These are phyloP conservation scores for Lordiphosa clarofinis DNA, from an alignment of 1,140 invertebrate genomes.

Conservation along the genomic window DNA sequence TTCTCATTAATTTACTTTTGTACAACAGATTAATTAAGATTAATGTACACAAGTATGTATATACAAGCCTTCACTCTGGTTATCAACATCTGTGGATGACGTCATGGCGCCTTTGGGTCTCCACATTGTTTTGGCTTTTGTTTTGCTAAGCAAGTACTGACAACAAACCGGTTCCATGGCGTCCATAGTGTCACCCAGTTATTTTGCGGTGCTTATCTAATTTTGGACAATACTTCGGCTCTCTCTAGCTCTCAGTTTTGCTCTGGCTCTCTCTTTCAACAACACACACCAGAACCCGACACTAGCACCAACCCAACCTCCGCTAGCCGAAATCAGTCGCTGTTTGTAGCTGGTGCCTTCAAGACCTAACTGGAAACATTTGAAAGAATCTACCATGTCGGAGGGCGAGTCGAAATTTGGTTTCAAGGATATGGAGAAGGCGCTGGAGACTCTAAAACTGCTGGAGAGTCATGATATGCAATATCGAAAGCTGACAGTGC, in stretches of 20 bases:
- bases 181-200: constrained; percentile 52
- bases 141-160: constrained; percentile 60
- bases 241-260: constrained; percentile 42
- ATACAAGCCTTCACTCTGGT: not conserved
- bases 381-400: constrained; percentile 44
- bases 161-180: constrained; percentile 62
- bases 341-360: constrained; percentile 24
- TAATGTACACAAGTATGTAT: no score
- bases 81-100: constrained; percentile 40
- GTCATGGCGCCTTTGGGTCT: constrained; percentile 29
- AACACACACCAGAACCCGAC: not conserved
- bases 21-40: no score
- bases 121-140: constrained; percentile 48
- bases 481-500: constrained; percentile 84
- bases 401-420: constrained; percentile 83
- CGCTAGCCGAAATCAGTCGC: constrained; percentile 33
- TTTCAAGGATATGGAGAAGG: constrained; percentile 86
- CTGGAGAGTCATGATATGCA: constrained; percentile 83
- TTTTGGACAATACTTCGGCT: constrained; percentile 28
- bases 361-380: constrained; percentile 26
- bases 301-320: not conserved
- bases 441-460: constrained; percentile 83
- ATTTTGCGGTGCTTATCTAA: constrained; percentile 67
- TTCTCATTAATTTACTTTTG: no score
- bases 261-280: constrained; percentile 33